These are phyloP conservation scores for Branchellion lobata DNA, from an alignment of 2,888 invertebrate species.

Conservation along the genomic window DNA sequence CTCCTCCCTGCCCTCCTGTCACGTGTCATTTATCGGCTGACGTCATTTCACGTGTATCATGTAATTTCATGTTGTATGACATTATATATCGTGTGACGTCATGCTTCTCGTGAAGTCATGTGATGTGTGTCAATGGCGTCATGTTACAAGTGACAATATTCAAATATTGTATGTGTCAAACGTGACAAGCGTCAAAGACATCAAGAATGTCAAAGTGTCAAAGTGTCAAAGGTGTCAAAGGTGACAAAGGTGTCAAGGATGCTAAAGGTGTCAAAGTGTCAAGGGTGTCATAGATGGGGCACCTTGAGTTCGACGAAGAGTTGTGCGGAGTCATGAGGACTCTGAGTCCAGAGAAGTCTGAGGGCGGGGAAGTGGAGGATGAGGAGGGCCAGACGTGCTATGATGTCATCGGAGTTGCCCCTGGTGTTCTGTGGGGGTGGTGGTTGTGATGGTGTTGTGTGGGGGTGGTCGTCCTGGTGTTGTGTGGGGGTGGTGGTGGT, in stretches of 20 bases:
- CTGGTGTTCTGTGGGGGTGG: slow-evolving; percentile 62
- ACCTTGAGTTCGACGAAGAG: slow-evolving; percentile 91
- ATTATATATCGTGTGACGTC: no score
- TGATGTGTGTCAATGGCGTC: no score
- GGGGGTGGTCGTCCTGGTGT: slow-evolving; percentile 71
- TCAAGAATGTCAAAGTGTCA: background rate
- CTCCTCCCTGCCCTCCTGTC: slow-evolving; percentile 76
- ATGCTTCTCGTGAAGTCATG: no score
- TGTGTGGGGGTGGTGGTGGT: no score
- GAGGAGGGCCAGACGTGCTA: slow-evolving; percentile 83
- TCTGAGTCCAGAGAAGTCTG: slow-evolving; percentile 91
- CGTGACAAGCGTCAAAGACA: no score
- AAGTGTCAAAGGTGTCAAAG: background rate
- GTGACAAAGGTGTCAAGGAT: background rate
- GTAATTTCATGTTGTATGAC: no score
- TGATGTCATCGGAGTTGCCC: slow-evolving; percentile 76
- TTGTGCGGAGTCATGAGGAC: slow-evolving; percentile 91
- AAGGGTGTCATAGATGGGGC: slow-evolving; percentile 47
- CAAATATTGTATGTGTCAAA: no score
- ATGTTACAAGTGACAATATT: no score
- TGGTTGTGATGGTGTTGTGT: no score
- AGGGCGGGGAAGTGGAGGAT: slow-evolving; percentile 91
- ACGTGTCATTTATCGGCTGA: background rate
- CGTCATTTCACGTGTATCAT: no score
- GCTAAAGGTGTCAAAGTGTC: background rate